Base-by-base conservation (phyloP, 2,888 invertebrate species). In the Lacanobia oleracea region DNA sequence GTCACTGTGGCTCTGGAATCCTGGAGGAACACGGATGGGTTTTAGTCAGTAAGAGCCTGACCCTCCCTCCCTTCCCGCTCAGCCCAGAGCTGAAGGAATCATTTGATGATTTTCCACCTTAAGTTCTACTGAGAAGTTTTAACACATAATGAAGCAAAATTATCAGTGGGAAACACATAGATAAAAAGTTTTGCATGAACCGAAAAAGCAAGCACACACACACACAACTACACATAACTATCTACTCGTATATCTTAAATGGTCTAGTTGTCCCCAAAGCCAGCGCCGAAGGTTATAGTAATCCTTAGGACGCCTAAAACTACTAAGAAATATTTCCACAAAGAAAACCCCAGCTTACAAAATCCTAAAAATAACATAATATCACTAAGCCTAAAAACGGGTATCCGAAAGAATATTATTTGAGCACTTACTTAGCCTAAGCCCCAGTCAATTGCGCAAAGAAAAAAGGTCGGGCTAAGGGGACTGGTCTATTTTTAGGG, bases 321-420 rank as follows among this genome's bases (percentile, higher is more conserved):
- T 62, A 33, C 57, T 37, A 64, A 69, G 23, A 7, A 23, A 71
- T 67, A 54, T 57, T 21, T 59, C 14, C 21, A 67, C 65, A 67
- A 78, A 67, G 51, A 48, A 33, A 67, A 57, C 45, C 70, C 37
- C 3, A 57, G 68, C 66, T 71, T 66, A 83, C 69, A 54, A 65
- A 54, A 65, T 43, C 27, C 62, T 67, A 67, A 61, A 67, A 74
- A 68, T 69, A 74, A 74, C 71, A 68, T 66, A 83, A 79, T 66
- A 69, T 53, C 21, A 9, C 7, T 72, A 53, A 80, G 67, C 61
- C 65, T 10, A 65, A 79, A 79, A 83, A 69, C 51, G 67, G 67
- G 56, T 53, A 73, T 14, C 68, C 60, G 56, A 72, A 79, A 69
- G 53, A 68, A 72, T 66, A 67, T 65, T 74, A 74, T 81, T 74